Conservation (phyloP, 2,888 invertebrate species). For the Ochropleura plecta region DNA sequence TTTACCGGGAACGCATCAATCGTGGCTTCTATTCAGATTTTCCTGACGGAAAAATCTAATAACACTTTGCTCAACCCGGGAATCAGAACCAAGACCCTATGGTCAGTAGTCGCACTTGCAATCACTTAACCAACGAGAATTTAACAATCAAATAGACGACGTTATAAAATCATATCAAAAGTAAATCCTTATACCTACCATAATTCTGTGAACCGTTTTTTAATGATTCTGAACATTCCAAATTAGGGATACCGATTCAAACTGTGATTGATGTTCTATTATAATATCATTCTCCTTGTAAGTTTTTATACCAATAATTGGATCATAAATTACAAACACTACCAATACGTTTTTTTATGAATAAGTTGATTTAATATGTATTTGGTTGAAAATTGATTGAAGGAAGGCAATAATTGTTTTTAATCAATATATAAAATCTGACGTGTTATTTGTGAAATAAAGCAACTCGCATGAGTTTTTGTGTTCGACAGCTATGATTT, state of each 20-base stretch:
- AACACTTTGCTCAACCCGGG: too few species aligned
- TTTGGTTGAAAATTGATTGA: constrained; percentile 19
- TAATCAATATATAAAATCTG: background rate
- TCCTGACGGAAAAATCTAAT: too few species aligned
- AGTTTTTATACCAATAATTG: constrained; percentile 75
- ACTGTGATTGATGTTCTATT: constrained; percentile 74
- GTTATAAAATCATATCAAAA: constrained; percentile 32
- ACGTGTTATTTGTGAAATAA: background rate
- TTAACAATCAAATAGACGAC: constrained; percentile 12
- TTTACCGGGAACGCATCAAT: too few species aligned
- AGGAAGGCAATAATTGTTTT: background rate
- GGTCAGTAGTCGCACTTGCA: too few species aligned
- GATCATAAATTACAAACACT: constrained; percentile 71
- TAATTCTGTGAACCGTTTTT: constrained; percentile 31
- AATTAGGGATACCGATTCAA: constrained; percentile 70
- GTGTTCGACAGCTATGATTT: background rate
- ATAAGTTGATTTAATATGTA: constrained; percentile 46
- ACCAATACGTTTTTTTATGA: constrained; percentile 50
- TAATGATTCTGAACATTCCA: constrained; percentile 59
- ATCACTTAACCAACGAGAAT: background rate
- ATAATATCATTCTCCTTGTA: constrained; percentile 65
- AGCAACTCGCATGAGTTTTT: too few species aligned
- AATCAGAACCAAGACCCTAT: too few species aligned
- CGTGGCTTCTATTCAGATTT: too few species aligned
- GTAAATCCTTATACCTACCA: constrained; percentile 16